phyloP scores from a whole-genome alignment of 2,113 vertebrate genomes.

The Anas platyrhynchos region DNA sequence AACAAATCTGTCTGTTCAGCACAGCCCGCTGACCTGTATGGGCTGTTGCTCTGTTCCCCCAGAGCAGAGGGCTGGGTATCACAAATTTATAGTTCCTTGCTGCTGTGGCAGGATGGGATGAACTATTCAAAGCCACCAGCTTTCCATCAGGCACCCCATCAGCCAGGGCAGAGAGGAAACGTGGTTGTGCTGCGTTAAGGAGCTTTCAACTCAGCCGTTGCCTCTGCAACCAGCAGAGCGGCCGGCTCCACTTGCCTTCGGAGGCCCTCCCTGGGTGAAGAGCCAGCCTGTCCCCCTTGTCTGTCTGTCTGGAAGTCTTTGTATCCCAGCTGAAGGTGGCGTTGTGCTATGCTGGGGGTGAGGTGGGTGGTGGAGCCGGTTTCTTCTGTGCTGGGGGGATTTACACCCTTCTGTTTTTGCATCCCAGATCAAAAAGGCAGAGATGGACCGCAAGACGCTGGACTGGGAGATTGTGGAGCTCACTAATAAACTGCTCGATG shows the following conservation, averaged over 20 bases:
- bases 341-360: conserved; percentile 27
- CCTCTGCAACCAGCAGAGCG: background rate
- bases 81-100: background rate
- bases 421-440: conserved; percentile 93
- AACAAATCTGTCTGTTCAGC: background rate
- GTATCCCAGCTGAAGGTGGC: conserved; percentile 8
- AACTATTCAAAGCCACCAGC: background rate
- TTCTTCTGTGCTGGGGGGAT: background rate
- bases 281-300: background rate
- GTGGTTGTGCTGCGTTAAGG: background rate
- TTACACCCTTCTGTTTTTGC: conserved; percentile 40
- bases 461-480: conserved; percentile 98
- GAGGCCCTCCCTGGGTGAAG: background rate
- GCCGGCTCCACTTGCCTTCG: background rate
- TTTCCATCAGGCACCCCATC: background rate
- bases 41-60: background rate
- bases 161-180: background rate
- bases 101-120: background rate
- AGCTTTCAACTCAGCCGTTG: background rate
- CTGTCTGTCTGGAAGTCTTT: conserved; percentile 20
- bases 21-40: background rate
- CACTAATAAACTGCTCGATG: conserved; percentile 95
- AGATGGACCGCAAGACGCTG: conserved; percentile 95
- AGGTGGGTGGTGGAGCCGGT: conserved; percentile 4
- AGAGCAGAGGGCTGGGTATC: background rate